Evolutionary conservation across 2,888 invertebrate genomes (phyloP), one percentile per base, ranked within the genome.

Genomic region (Quadroppia sp.): DNA sequence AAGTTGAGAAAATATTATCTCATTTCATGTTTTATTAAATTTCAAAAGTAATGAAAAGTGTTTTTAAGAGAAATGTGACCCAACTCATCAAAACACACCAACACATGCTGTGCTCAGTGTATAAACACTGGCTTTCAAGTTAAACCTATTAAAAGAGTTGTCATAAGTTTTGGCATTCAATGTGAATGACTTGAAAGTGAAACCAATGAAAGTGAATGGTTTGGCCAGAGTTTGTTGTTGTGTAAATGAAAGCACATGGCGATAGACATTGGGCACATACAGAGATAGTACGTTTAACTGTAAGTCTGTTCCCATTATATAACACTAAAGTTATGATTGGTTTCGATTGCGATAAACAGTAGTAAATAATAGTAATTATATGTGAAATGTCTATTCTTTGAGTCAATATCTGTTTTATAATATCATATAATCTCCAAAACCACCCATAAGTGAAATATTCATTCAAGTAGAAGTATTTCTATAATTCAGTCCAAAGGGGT

Each of bases 291-390:
- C 2, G 13, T 28, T 23, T n/a, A 59, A 30, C 64, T 64, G 40
- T 64, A 59, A 50, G 20, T 50, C 50, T n/a, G 4, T 20, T 11
- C 20, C 28, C 28, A 59, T 32, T 64, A 30, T 64, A 64, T 64
- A 36, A 64, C 36, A 64, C 2, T n/a, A 30, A 20, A 30, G 28
- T 32, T 64, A 36, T 36, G 36, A 64, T 64, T 64, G 40, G 64
- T 64, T 64, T 64, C 40, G 36, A 64, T 64, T 36, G 40, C 20
- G 36, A 36, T 64, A 36, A 36, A 64, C 64, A 64, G 36, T 64
- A 64, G 64, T 40, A 64, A 64, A 64, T 64, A 64, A 64, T 64
- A 64, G 64, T 36, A 36, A 64, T 64, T 64, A 64, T 36, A 36
- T 4, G 30, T 28, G 59, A 23, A 28, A 6, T 36, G 36, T 64